These are phyloP conservation scores for Siderastrea radians DNA, from an alignment of 92 coral and sea anemone species.

Conservation along the genomic window DNA sequence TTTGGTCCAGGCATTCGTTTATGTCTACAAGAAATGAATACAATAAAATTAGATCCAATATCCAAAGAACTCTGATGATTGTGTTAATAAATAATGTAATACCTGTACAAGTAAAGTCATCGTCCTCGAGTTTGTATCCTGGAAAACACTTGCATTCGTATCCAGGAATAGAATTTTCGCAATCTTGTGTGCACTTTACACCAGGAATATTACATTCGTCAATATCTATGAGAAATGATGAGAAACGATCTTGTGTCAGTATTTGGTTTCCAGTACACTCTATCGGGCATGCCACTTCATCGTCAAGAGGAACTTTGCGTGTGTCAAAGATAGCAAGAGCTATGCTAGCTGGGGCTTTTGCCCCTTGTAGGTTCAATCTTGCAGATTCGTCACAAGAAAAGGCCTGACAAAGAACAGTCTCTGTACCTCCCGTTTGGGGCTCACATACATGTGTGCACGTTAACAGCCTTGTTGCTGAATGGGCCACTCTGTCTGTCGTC, in stretches of 20 bases:
- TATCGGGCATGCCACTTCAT: neutral
- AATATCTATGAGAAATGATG: conserved; percentile 31
- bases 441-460: too few relatives aligned
- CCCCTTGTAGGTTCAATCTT: too few relatives aligned
- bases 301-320: too few relatives aligned
- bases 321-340: too few relatives aligned
- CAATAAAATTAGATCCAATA: neutral
- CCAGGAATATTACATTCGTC: conserved; percentile 57
- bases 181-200: conserved; percentile 41
- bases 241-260: neutral
- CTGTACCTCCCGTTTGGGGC: too few relatives aligned
- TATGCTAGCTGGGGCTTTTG: too few relatives aligned
- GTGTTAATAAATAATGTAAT: neutral
- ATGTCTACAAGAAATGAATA: conserved; percentile 12
- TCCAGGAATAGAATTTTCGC: conserved; percentile 41
- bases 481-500: too few relatives aligned
- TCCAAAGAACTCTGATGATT: too few relatives aligned
- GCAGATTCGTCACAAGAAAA: too few relatives aligned
- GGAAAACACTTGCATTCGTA: conserved; percentile 59
- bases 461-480: too few relatives aligned
- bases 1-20: conserved; percentile 32
- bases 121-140: conserved; percentile 47
- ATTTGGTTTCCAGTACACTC: neutral
- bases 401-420: too few relatives aligned
- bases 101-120: conserved; percentile 64